phyloP scores from a whole-genome alignment of 2,797 vertebrate genomes.

The Protonibea diacanthus region DNA sequence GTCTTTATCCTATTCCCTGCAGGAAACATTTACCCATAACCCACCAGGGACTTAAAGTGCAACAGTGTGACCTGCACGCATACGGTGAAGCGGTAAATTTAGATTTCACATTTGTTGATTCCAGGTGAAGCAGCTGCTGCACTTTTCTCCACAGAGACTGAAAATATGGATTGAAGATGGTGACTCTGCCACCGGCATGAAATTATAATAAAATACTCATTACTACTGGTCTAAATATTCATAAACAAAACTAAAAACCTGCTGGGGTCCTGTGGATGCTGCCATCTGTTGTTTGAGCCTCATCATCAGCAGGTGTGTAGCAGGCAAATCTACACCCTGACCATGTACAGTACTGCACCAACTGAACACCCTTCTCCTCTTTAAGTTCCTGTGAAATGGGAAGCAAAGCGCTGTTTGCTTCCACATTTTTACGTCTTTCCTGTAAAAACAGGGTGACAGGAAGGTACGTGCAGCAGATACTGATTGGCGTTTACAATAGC shows the following conservation, averaged over 20 bases:
- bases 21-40: conserved; percentile 62
- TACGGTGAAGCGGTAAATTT: conserved; percentile 8
- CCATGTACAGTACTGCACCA: neutral
- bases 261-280: neutral
- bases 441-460: no score
- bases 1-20: conserved; percentile 64
- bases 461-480: no score
- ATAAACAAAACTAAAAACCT: neutral
- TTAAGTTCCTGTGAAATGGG: no score
- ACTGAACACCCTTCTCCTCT: neutral
- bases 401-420: no score
- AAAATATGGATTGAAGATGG: conserved; percentile 3
- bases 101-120: conserved; percentile 21
- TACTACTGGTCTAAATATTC: neutral
- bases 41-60: conserved; percentile 47
- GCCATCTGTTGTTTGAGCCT: neutral
- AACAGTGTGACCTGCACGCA: conserved; percentile 28
- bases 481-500: no score
- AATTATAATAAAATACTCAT: neutral
- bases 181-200: neutral
- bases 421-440: no score
- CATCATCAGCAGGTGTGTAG: neutral
- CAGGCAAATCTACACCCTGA: neutral
- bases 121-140: neutral
- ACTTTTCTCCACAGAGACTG: conserved; percentile 1